Conservation (phyloP, 2,113 vertebrate species). For the Dicaeum eximium region DNA sequence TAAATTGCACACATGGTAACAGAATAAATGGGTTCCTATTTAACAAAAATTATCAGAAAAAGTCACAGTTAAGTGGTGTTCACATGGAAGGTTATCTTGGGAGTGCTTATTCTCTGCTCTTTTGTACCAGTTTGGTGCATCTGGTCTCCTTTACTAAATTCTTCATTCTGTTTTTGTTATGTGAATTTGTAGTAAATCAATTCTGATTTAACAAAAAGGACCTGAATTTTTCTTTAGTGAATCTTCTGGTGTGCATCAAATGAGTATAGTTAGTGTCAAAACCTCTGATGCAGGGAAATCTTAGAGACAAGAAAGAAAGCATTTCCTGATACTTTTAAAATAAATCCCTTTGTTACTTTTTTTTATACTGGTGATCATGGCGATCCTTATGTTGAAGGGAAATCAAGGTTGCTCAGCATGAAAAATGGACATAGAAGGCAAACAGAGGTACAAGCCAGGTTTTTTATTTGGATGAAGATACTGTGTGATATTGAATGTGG, state of each 20-base stretch:
- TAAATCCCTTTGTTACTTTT: not conserved
- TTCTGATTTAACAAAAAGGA: not conserved
- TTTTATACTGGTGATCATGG: not conserved
- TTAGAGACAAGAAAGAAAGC: not conserved
- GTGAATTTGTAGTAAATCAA: not conserved
- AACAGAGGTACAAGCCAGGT: not conserved
- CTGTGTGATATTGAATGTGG: not conserved
- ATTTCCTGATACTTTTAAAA: not conserved
- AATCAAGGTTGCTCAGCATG: not conserved
- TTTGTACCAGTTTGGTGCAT: not conserved
- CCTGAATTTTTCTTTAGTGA: not conserved
- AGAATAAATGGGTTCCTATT: not conserved
- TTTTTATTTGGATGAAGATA: not conserved
- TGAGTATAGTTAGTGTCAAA: not conserved
- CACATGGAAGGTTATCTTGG: not conserved
- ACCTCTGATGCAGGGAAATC: not conserved
- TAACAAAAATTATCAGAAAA: not conserved
- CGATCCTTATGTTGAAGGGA: not conserved
- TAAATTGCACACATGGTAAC: not conserved
- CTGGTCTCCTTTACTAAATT: not conserved
- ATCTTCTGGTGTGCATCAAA: not conserved
- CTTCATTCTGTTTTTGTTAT: not conserved
- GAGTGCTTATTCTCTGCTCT: not conserved
- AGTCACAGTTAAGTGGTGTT: not conserved
- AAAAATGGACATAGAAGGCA: not conserved